These are phyloP conservation scores for Melieria crassipennis DNA, from an alignment of 2,888 invertebrate genomes.

Conservation along the genomic window DNA sequence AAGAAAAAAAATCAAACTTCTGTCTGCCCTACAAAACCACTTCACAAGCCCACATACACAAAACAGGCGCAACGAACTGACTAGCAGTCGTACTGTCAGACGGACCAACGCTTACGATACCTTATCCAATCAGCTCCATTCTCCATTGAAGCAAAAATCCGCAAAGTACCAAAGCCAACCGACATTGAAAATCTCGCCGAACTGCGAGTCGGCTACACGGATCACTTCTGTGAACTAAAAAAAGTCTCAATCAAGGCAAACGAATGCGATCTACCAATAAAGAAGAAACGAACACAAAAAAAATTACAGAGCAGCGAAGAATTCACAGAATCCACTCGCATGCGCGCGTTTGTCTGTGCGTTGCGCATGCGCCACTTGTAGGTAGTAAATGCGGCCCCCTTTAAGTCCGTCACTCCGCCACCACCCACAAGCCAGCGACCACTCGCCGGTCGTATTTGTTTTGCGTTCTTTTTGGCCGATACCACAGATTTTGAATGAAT, in stretches of 20 bases:
- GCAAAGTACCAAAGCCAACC: background rate
- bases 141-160: conserved; percentile 12
- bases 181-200: too few species aligned
- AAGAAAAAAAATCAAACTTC: conserved; percentile 17
- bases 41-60: conserved; percentile 6
- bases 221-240: too few species aligned
- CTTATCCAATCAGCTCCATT: too few species aligned
- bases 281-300: background rate
- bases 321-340: background rate
- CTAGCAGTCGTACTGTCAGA: too few species aligned
- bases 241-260: background rate
- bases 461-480: too few species aligned
- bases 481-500: conserved; percentile 30
- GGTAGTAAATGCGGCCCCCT: background rate
- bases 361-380: conserved; percentile 42
- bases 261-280: background rate
- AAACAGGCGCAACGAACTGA: background rate
- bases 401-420: too few species aligned
- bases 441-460: too few species aligned
- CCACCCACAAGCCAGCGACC: too few species aligned
- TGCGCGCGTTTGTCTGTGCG: background rate
- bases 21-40: conserved; percentile 29
- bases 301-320: background rate
- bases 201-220: too few species aligned
- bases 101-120: too few species aligned